Percentiles rank a stretch among this genome's conserved stretches.
These are phyloP conservation scores for Campoletis raptor DNA, from an alignment of 2,888 invertebrate species.

Conservation along the genomic window DNA sequence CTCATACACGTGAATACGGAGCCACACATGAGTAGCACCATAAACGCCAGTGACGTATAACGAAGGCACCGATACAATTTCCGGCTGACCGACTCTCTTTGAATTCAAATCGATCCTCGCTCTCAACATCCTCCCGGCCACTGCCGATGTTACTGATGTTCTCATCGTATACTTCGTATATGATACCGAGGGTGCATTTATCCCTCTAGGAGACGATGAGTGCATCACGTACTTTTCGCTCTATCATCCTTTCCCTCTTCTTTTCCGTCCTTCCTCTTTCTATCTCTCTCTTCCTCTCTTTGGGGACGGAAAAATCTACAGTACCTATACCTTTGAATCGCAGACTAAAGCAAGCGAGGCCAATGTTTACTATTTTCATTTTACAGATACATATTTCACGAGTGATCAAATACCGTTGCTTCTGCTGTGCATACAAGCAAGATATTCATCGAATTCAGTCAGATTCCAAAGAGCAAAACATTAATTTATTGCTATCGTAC, in stretches of 20 bases:
- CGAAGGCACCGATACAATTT: conserved; percentile 72
- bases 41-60: conserved; percentile 65
- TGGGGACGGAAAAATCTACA: not conserved
- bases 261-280: not conserved
- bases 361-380: conserved; percentile 43
- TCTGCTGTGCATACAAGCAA: not conserved
- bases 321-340: conserved; percentile 25
- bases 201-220: conserved; percentile 20
- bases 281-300: not conserved
- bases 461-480: not conserved
- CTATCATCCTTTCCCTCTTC: not conserved
- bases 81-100: conserved; percentile 72
- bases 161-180: conserved; percentile 32
- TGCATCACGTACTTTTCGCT: conserved; percentile 12
- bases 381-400: conserved; percentile 47
- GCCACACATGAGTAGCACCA: conserved; percentile 45
- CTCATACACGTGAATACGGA: not conserved
- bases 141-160: conserved; percentile 31
- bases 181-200: conserved; percentile 22
- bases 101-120: conserved; percentile 72
- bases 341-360: conserved; percentile 29
- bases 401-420: conserved; percentile 52
- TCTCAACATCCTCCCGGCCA: conserved; percentile 38
- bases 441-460: not conserved
- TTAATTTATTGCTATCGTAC: not conserved